phyloP scores from a whole-genome alignment of 2,113 vertebrate genomes.

The Pachyramphus minor region DNA sequence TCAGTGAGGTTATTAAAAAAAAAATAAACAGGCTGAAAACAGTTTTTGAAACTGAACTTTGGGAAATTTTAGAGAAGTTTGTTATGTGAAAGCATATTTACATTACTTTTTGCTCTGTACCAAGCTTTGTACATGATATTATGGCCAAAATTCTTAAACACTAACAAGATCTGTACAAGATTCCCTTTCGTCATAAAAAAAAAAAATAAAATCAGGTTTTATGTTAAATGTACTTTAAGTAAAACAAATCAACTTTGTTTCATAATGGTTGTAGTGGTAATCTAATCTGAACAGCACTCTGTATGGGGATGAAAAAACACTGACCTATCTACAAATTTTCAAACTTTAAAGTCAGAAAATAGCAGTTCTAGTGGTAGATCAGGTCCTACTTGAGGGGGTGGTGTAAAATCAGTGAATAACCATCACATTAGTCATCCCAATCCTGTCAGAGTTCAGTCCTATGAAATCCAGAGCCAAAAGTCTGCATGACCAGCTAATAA shows the following conservation, averaged over 20 bases:
- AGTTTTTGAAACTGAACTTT: background rate
- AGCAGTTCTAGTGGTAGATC: background rate
- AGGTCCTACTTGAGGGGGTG: background rate
- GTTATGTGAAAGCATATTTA: background rate
- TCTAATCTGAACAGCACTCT: background rate
- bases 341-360: background rate
- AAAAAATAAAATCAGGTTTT: background rate
- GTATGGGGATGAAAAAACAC: background rate
- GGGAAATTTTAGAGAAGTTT: background rate
- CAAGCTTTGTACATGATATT: background rate
- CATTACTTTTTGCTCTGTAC: background rate
- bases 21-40: background rate
- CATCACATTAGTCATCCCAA: background rate
- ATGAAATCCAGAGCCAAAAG: background rate
- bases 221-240: background rate
- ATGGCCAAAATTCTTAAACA: background rate
- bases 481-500: background rate
- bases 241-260: background rate
- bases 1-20: background rate
- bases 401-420: background rate
- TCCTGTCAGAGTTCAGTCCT: background rate
- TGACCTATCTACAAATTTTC: background rate
- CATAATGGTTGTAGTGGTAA: background rate
- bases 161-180: background rate
- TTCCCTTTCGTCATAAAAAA: background rate